These are phyloP conservation scores for Synanthedon formicaeformis DNA, from an alignment of 2,888 invertebrate genomes.

Conservation along the genomic window DNA sequence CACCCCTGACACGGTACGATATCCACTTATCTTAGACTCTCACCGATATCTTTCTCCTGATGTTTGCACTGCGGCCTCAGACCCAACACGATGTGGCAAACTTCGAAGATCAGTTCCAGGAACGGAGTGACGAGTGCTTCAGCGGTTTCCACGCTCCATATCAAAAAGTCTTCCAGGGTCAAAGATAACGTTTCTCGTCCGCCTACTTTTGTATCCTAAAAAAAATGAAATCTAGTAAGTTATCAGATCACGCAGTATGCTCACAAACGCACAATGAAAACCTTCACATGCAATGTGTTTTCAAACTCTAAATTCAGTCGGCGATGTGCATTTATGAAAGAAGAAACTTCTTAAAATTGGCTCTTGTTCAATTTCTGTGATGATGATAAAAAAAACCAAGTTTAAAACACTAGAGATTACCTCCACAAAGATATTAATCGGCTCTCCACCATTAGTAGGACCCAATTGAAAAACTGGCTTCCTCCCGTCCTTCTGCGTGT, in stretches of 20 bases:
- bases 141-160: slow-evolving; percentile 83
- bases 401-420: slow-evolving; percentile 8
- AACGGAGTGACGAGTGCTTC: slow-evolving; percentile 78
- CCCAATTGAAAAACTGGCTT: slow-evolving; percentile 44
- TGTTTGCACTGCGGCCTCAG: slow-evolving; percentile 83
- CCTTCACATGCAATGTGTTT: neutral
- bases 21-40: slow-evolving; percentile 3
- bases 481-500: slow-evolving; percentile 26
- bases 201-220: slow-evolving; percentile 6
- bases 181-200: slow-evolving; percentile 24
- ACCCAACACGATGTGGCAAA: slow-evolving; percentile 90
- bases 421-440: slow-evolving; percentile 19
- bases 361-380: too few relatives aligned
- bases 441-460: slow-evolving; percentile 22
- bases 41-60: slow-evolving; percentile 84
- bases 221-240: neutral
- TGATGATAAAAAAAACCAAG: too few relatives aligned
- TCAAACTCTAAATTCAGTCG: neutral
- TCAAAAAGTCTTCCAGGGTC: slow-evolving; percentile 85
- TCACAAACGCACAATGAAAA: too few relatives aligned
- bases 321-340: too few relatives aligned
- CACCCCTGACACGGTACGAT: too few relatives aligned
- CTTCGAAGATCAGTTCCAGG: slow-evolving; percentile 79
- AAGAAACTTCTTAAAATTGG: too few relatives aligned
- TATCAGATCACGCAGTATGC: neutral